Base-by-base conservation (phyloP, 2,113 vertebrate genomes). In the Rhizomys pruinosus region DNA sequence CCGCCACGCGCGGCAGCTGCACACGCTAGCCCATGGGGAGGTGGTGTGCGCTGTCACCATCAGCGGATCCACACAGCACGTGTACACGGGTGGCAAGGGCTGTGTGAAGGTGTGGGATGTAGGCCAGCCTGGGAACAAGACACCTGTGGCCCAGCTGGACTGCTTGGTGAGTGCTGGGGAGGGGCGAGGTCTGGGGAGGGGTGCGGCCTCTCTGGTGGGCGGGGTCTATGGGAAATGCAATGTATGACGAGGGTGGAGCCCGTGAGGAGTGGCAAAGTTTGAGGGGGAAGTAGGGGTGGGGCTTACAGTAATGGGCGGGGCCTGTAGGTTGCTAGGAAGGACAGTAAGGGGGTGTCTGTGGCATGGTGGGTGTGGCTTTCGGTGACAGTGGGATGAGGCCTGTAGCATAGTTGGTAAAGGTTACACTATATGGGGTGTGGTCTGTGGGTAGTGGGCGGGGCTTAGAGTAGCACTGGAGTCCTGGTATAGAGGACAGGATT, bases 41-140 rank as follows among this genome's bases (percentile, higher is more conserved):
- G 99, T 99, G 97, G 99, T 99, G 93, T 99, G 99, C 0, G 99
- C 99, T 0, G 99, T 99, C 97, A 99, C 99, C 97, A 99, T 99
- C 98, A 99, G 99, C 98, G 98, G 97, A 94, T 99, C 99, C 91
- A 99, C 99, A 0, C 98, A 96, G 0, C 99, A 99, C 7, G 99
- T 99, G 92, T 99, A 99, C 98, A 99, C 99, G 0, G 99, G 96
- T 9, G 97, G 97, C 91, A 96, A 96, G 86, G 97, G 97, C 96
- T 99, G 99, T 0, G 99, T 99, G 82, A 99, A 99, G 96, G 99
- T 99, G 96, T 99, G 99, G 99, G 99, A 99, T 74, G 99, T 99
- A 97, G 99, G 98, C 96, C 99, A 99, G 96, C 98, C 98, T 0
- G 99, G 99, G 64, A 98, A 98, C 98, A 99, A 99, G 98, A 99